Evolutionary conservation across 2,888 invertebrate species (phyloP), one percentile per base, ranked within the genome.

Genomic region (Drosophila parthenogenetica): DNA sequence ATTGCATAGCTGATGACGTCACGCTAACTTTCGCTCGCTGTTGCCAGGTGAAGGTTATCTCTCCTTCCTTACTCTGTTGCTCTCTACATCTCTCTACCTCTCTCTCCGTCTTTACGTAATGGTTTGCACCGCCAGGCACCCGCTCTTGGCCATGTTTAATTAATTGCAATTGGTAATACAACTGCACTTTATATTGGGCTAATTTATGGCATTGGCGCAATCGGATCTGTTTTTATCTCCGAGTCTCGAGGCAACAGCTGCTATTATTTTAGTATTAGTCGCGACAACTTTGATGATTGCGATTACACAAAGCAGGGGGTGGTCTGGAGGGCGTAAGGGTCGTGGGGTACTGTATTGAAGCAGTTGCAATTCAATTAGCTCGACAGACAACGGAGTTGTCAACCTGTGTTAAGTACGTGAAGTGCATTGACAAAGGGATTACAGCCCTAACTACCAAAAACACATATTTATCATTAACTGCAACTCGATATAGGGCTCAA

Each of bases 111-210:
- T 16, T 5, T 17, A 17, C 16, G 29, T 48, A 37, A 22, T 29
- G 8, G 29, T 8, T 29, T 29, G 29, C 29, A 29, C 7, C 29
- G 2, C 29, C 8, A 29, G 29, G 8, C 43, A 16, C 25, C 13
- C 19, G 37, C 16, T n/a, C 39, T 11, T 11, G 7, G 19, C 40
- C 59, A 74, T 72, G 63, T 60, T 72, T 72, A 75, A 75, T 75
- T 69, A 75, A 76, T 76, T 75, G 69, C 75, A 72, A 75, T 75
- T 73, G 61, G 55, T 39, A 63, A 63, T 72, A 72, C 57, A 39
- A 76, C 54, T 68, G 73, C 73, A 75, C 77, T 72, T 50, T 58
- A 68, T 76, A 76, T 74, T 76, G 68, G 72, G 57, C 72, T 76
- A 76, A 75, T 75, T 72, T 72, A 75, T 76, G 68, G 68, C 74